Percentiles rank a stretch among this genome's conserved stretches.
Evolutionary conservation across 2,888 invertebrate genomes (phyloP).

Genomic region (Lasioglossum pauxillum): DNA sequence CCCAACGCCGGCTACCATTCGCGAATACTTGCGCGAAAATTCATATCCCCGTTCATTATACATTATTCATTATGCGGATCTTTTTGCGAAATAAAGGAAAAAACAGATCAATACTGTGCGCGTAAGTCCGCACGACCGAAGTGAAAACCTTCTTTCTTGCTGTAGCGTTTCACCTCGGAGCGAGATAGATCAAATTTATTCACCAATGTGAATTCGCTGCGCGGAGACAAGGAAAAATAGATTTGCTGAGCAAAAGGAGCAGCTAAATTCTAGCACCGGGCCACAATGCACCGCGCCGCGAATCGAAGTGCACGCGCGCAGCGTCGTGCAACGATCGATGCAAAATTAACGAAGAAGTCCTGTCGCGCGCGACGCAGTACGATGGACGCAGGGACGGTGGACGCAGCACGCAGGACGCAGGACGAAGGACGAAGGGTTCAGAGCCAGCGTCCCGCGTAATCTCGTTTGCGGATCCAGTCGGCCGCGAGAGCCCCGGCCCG

Average conservation of each 20-base stretch:
- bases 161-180: too few species aligned
- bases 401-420: slow-evolving; percentile 23
- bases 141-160: too few species aligned
- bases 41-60: not conserved
- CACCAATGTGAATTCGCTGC: too few species aligned
- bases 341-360: slow-evolving; percentile 72
- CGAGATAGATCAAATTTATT: too few species aligned
- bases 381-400: not conserved
- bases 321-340: slow-evolving; percentile 51
- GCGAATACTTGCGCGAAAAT: not conserved
- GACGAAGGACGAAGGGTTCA: slow-evolving; percentile 38
- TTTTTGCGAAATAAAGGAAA: too few species aligned
- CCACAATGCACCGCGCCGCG: not conserved
- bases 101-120: too few species aligned
- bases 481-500: not conserved
- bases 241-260: not conserved
- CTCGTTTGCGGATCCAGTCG: slow-evolving; percentile 44
- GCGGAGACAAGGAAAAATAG: not conserved
- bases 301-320: slow-evolving; percentile 26
- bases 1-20: not conserved
- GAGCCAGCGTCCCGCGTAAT: slow-evolving; percentile 55
- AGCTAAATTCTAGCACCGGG: not conserved
- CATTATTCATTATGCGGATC: not conserved
- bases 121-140: too few species aligned
- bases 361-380: not conserved